Conservation (phyloP, 2,797 vertebrate genomes). For the Otolemur crassicaudatus region DNA sequence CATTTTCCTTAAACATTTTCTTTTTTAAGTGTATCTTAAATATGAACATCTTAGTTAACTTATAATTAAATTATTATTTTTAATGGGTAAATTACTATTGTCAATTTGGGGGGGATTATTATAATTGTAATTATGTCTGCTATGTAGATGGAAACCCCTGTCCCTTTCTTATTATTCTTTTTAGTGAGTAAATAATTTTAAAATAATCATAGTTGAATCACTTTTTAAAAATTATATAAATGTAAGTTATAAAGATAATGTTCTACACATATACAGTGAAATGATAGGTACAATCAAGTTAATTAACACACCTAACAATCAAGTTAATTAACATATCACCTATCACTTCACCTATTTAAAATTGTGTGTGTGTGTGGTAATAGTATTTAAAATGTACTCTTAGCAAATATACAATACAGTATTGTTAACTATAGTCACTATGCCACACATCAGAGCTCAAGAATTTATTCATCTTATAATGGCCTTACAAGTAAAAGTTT, state of each 20-base stretch:
- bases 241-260: not conserved
- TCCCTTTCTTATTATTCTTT: not conserved
- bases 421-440: not conserved
- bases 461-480: not conserved
- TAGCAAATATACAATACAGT: not conserved
- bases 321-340: not conserved
- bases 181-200: not conserved
- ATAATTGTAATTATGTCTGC: too few relatives aligned
- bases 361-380: not conserved
- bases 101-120: too few relatives aligned
- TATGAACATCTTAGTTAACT: not conserved
- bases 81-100: too few relatives aligned
- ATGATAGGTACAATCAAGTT: not conserved
- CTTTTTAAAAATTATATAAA: not conserved
- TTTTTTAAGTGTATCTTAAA: conserved; percentile 10
- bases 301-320: not conserved
- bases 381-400: not conserved
- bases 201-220: not conserved
- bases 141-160: too few relatives aligned
- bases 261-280: not conserved
- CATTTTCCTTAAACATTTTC: not conserved
- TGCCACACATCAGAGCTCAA: not conserved
- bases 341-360: not conserved
- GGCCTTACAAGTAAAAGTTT: not conserved
- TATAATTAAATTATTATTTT: not conserved